Evolutionary conservation across 2,888 invertebrate species (phyloP).

Genomic region (Drepanosiphum platanoidis): DNA sequence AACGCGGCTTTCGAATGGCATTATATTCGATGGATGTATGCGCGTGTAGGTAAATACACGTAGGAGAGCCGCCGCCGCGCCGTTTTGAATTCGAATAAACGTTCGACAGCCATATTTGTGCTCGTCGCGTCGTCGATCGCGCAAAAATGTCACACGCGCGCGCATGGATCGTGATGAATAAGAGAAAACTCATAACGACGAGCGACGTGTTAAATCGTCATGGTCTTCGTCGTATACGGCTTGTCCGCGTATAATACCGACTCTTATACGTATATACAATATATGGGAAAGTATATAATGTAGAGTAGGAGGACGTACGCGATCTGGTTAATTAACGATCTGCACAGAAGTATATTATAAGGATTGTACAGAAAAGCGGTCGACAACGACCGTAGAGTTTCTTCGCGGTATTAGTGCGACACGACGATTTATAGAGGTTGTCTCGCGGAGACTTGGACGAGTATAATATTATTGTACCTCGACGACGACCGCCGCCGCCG

Average conservation of each 20-base stretch:
- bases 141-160: neutral
- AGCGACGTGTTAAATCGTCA: neutral
- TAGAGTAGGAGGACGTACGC: neutral
- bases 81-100: slow-evolving; percentile 17
- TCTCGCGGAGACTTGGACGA: neutral
- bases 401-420: neutral
- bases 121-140: too few relatives aligned
- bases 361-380: neutral
- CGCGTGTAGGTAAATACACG: neutral
- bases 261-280: too few relatives aligned
- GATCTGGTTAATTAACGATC: slow-evolving; percentile 13
- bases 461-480: too few relatives aligned
- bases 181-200: neutral
- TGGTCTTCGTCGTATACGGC: neutral
- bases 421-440: slow-evolving; percentile 15
- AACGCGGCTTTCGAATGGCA: neutral
- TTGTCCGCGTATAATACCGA: neutral
- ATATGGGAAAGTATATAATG: neutral
- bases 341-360: neutral
- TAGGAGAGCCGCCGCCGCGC: too few relatives aligned
- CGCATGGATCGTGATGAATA: too few relatives aligned
- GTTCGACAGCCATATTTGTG: too few relatives aligned
- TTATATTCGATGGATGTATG: slow-evolving; percentile 17
- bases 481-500: too few relatives aligned
- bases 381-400: neutral